Evolutionary conservation across 2,797 vertebrate genomes (phyloP), one percentile per base, ranked within the genome.

Genomic region (Bradypus variegatus): DNA sequence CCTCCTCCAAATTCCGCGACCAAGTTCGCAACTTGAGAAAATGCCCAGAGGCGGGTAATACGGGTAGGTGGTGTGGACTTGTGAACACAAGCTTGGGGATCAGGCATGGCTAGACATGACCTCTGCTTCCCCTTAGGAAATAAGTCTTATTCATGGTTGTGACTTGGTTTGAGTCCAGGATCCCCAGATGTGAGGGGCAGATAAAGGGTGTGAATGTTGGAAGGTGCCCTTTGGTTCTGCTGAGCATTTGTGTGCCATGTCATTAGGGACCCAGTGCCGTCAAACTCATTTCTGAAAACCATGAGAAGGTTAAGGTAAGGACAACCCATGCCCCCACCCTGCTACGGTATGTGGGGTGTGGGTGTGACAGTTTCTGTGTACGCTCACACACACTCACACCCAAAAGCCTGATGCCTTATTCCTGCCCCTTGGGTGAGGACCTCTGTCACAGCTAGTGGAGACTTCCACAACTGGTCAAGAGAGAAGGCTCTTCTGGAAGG

Each of bases 301-400:
- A 31, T 14, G 67, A 64, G 75, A 67, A 15, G 38, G 83, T 72
- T 76, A 91, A 69, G 41, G 48, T 64, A 55, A 69, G 72, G 72
- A 79, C 58, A 50, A 23, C 33, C 48, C 29, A 58, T 18, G n/a
- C 62, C 77, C 60, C 72, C 80, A 23, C 94, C 95, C 80, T 36
- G 64, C 8, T 53, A 16, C 19, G 94, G 95, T 58, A 93, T 95
- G 94, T 89, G 83, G 70, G 65, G 38, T 86, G 76, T 90, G 91
- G 95, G 90, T 78, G 94, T 90, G 94, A n/a, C 58, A 13, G 95
- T 95, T 96, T 96, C 95, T 94, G 18, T 90, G 53, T 90, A 64
- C 50, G 29, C 29, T n/a, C 72, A 31, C 36, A 88, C 16, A 79
- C 33, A 45, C 87, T 70, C 91, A 92, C 91, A n/a, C 91, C 90